Evolutionary conservation across 2,113 vertebrate species (phyloP), one percentile per base, ranked within the genome.

Genomic region (Circaetus gallicus): DNA sequence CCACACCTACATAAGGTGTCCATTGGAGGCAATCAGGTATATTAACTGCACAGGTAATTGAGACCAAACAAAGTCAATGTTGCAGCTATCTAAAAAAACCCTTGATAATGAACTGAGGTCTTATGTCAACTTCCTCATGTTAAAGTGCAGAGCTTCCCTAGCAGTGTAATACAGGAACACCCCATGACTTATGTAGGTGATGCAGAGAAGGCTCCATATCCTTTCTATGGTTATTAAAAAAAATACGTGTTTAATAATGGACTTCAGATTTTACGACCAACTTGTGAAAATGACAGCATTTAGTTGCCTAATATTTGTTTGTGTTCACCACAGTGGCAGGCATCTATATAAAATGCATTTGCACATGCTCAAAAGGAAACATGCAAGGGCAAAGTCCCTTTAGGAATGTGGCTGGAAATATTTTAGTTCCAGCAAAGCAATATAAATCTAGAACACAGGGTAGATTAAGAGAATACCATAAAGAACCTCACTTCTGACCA

Each of bases 381-480:
- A 56, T 29, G 47, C 61, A 65, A 43, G 67, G 59, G 65, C 61
- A 72, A 47, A 90, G 53, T 31, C 73, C 53, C 45, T 76, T 90
- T 80, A 76, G 40, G 77, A 88, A 88, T 34, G 61, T 87, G 66
- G 34, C 53, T 91, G 62, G 81, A 93, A 93, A 56, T 79, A 70
- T 62, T 43, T 94, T 26, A 31, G 16, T 66, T 92, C 59, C 72
- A 93, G 78, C 1, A 0, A 92, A 90, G 89, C 83, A 96, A 96
- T 93, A 95, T 40, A 90, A 90, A 91, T 74, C 52, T 86, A 86
- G 62, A 91, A 86, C n/a, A 58, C 59, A 87, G 88, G 76, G 88
- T 94, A 85, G n/a, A 59, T 71, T 40, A 87, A 45, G 52, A 70
- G 45, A 87, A 47, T 70, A 67, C 50, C 43, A 61, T 49, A 31